Base-by-base conservation (phyloP, 2,888 invertebrate species). In the Ptychoptera albimana region DNA sequence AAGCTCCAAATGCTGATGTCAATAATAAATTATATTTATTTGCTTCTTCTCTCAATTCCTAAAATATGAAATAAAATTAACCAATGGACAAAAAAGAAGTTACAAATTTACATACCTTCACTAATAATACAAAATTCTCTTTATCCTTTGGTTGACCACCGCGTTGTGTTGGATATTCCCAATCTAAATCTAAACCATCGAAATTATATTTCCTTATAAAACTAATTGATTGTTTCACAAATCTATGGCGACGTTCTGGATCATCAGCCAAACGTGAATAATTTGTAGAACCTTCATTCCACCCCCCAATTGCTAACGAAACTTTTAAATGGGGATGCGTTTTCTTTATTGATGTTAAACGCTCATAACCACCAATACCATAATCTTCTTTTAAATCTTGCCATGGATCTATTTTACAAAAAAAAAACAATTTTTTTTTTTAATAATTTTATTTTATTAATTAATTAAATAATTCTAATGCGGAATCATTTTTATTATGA, bases 291-390 rank as follows among this genome's bases (percentile, higher is more conserved):
- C 88, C 89, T 59, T 91, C 88, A 59, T 88, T 89, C 91, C 91
- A 91, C 0, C 91, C 91, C 0, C 91, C 91, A 35, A 92, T 82
- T 1, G 87, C 89, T 10, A 91, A 60, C 2, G 79, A 74, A 5
- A 82, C 60, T 59, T 76, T 81, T 38, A 91, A 60, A 53, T 80
- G 79, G 0, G 84, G 82, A 60, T 82, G 75, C 10, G 68, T 68
- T 39, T 71, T 60, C 53, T 80, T 82, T 0, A 87, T 57, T 0
- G 66, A 66, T 0, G 82, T 82, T 45, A 85, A 63, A 12, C 78
- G 74, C 50, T 74, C 76, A 60, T 75, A 85, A 10, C 77, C 78
- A 23, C 74, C 77, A 63, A 77, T 77, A 29, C 86, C 87, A 50
- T 78, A 79, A 53, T 81, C 72, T 39, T 80, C 81, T 36, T 79